phyloP scores from a whole-genome alignment of 2,113 vertebrate species.

The Saguinus imperator region DNA sequence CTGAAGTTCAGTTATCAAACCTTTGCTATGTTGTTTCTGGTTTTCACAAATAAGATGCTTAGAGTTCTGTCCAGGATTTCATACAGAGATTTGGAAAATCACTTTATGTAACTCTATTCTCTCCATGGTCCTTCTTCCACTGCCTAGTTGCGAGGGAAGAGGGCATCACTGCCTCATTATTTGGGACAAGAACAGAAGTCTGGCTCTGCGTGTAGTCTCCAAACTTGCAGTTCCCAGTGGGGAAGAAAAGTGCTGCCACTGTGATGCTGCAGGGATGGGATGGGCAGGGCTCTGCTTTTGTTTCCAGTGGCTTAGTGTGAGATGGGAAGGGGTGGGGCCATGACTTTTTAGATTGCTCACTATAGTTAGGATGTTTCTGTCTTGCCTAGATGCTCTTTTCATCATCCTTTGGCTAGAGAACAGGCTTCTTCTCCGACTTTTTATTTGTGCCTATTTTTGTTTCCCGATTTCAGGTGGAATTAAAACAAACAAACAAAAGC shows the following conservation, averaged over 20 bases:
- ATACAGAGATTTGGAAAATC: background rate
- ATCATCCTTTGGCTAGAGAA: background rate
- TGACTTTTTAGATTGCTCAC: background rate
- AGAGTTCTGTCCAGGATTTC: background rate
- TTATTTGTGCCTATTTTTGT: background rate
- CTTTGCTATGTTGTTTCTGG: background rate
- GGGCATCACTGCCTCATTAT: background rate
- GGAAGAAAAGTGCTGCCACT: background rate
- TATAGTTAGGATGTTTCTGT: background rate
- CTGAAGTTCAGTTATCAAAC: background rate
- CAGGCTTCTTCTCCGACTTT: background rate
- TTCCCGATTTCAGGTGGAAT: background rate
- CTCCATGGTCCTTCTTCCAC: background rate
- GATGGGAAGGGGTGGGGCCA: no score
- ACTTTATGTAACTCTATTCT: background rate
- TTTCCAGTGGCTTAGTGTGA: background rate
- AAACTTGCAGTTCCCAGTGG: background rate
- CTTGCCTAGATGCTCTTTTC: background rate
- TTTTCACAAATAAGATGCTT: background rate
- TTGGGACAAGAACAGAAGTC: background rate
- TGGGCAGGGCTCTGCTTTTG: background rate
- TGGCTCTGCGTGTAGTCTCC: background rate
- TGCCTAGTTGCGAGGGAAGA: background rate
- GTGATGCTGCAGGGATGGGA: background rate
- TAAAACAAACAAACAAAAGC: no score